Evolutionary conservation across 1,140 invertebrate species (phyloP).

Genomic region (Potamilus streckersoni): DNA sequence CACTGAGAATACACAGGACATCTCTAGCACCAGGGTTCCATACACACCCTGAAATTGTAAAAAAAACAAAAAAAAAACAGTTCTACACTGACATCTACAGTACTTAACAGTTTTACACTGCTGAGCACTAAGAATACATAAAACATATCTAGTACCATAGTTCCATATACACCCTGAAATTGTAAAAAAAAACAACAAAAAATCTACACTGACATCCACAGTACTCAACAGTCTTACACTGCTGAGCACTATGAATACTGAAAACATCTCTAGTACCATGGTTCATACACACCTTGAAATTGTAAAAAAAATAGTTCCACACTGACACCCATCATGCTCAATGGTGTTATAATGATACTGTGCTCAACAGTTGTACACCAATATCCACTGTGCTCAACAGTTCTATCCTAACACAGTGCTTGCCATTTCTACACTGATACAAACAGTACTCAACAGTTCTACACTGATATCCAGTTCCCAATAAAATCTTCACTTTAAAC

Average conservation of each 20-base stretch:
- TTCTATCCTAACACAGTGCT: too few relatives aligned
- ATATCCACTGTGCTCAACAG: too few relatives aligned
- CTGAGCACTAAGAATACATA: constrained; percentile 48
- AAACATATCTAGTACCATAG: constrained; percentile 36
- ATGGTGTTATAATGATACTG: too few relatives aligned
- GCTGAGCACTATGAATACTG: constrained; percentile 43
- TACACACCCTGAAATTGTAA: constrained; percentile 39
- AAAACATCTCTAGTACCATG: constrained; percentile 41
- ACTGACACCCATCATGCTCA: too few relatives aligned
- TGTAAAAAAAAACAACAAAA: neutral
- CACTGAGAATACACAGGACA: constrained; percentile 48
- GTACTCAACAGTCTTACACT: too few relatives aligned
- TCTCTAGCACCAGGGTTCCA: constrained; percentile 47
- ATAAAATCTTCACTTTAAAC: too few relatives aligned
- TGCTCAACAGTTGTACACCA: too few relatives aligned
- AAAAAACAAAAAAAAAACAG: neutral
- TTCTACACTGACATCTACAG: neutral
- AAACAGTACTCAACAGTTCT: too few relatives aligned
- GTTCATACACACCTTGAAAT: constrained; percentile 48
- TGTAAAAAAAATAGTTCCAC: neutral
- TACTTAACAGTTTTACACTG: too few relatives aligned
- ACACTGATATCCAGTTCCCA: too few relatives aligned
- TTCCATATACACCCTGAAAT: constrained; percentile 51
- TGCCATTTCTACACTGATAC: too few relatives aligned
- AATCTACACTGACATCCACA: neutral